Conservation (phyloP, 2,888 invertebrate species). For the Scaptomyza tumidula region DNA sequence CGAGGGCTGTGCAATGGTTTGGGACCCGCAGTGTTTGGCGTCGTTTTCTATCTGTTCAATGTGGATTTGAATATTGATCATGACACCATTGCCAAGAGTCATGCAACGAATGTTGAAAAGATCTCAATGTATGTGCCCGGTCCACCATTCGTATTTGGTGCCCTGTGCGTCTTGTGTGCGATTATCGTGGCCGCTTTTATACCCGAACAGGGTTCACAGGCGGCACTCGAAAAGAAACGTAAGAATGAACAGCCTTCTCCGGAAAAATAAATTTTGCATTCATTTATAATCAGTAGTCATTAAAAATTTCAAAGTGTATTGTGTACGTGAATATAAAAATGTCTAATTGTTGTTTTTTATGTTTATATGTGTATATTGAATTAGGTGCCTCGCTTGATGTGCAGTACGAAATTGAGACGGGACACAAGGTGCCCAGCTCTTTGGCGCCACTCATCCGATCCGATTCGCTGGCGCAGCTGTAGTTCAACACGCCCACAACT, state of each 20-base stretch:
- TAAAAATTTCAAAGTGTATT: slow-evolving; percentile 22
- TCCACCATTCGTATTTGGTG: slow-evolving; percentile 99
- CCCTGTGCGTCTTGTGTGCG: slow-evolving; percentile 97
- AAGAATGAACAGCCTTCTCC: slow-evolving; percentile 70
- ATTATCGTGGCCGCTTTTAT: slow-evolving; percentile 95
- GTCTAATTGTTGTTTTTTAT: slow-evolving; percentile 3
- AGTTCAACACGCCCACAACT: slow-evolving; percentile 71
- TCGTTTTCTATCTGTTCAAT: slow-evolving; percentile 99
- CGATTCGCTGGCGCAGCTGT: slow-evolving; percentile 90
- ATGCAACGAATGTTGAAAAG: slow-evolving; percentile 82
- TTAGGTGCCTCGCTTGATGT: slow-evolving; percentile 90
- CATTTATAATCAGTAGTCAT: neutral
- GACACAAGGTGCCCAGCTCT: slow-evolving; percentile 90
- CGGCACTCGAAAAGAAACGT: slow-evolving; percentile 87
- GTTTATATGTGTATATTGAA: neutral
- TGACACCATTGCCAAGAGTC: slow-evolving; percentile 47
- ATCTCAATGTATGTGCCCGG: slow-evolving; percentile 94
- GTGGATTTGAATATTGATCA: slow-evolving; percentile 96
- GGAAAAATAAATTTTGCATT: neutral
- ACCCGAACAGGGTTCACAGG: slow-evolving; percentile 87
- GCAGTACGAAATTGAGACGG: slow-evolving; percentile 92
- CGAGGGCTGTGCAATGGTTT: slow-evolving; percentile 98
- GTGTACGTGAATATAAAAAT: slow-evolving; percentile 12
- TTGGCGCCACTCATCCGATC: slow-evolving; percentile 92
- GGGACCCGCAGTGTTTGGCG: slow-evolving; percentile 99